Evolutionary conservation across 2,113 vertebrate genomes (phyloP).

Genomic region (Carlito syrichta): DNA sequence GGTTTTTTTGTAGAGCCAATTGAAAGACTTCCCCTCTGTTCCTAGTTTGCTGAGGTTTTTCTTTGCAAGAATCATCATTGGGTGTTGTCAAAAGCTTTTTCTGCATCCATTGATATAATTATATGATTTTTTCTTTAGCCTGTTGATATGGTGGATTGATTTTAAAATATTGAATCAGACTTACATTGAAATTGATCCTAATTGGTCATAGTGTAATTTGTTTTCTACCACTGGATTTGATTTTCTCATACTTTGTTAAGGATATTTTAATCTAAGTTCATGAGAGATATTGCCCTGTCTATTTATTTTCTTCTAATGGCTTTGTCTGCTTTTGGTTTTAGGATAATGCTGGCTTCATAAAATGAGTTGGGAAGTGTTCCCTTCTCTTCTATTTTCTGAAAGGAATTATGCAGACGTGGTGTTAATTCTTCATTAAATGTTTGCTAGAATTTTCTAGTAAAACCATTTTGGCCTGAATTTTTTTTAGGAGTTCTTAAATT

Average conservation of each 20-base stretch:
- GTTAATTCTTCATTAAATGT: not conserved
- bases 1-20: not conserved
- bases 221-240: not conserved
- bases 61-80: not conserved
- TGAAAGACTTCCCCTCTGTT: not conserved
- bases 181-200: not conserved
- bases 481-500: not conserved
- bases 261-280: not conserved
- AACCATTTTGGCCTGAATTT: not conserved
- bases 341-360: not conserved
- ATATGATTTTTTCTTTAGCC: not conserved
- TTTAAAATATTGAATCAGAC: not conserved
- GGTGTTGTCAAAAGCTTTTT: slow-evolving; percentile 2
- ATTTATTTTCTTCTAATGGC: not conserved
- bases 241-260: not conserved
- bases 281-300: not conserved
- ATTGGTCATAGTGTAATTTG: not conserved
- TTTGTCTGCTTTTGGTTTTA: not conserved
- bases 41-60: not conserved
- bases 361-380: not conserved
- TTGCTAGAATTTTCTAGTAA: not conserved
- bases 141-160: not conserved
- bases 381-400: not conserved
- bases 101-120: not conserved
- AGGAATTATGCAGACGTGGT: not conserved